Base-by-base conservation (phyloP, 1,140 invertebrate species). In the Brachionus sp. region DNA sequence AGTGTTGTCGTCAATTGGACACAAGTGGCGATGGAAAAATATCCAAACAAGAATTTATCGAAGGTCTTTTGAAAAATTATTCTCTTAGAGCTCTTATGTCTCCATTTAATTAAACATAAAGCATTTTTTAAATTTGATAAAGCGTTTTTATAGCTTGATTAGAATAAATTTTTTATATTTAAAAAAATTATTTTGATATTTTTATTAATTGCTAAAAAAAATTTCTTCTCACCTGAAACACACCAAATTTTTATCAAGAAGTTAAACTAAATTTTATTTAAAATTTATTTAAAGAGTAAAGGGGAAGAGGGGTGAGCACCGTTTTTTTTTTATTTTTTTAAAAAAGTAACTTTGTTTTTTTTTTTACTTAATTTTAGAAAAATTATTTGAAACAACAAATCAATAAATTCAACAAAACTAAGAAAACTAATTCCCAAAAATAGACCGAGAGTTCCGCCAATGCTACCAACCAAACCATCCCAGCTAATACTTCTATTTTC, bases 71-170 rank as follows among this genome's bases (percentile, higher is more conserved):
- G n/a, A 57, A 57, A 42, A 62, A 57, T 25, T 57, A 57, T 62
- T 62, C 23, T 62, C 62, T 80, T 10, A 16, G 46, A 62, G 16
- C 46, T 13, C 12, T 80, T 7, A 62, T 80, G 77, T 80, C 77
- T 23, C 77, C 77, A n/a, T 80, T 80, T 44, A 62, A 80, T 62
- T 80, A 80, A 23, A n/a, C n/a, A n/a, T n/a, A n/a, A n/a, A n/a
- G n/a, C n/a, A 29, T 29, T 29, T 29, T 29, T 29, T 29, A 29
- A 29, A 2, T 29, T 29, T 29, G 1, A 29, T 29, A 29, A 29
- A 2, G 29, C n/a, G 3, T 29, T 29, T 29, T 29, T 29, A n/a
- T n/a, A n/a, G n/a, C n/a, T n/a, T n/a, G n/a, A n/a, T n/a, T n/a
- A n/a, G n/a, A n/a, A n/a, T n/a, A n/a, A n/a, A n/a, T n/a, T n/a